Base-by-base conservation (phyloP, 2,797 vertebrate genomes). In the Phoxinus dragarum region DNA sequence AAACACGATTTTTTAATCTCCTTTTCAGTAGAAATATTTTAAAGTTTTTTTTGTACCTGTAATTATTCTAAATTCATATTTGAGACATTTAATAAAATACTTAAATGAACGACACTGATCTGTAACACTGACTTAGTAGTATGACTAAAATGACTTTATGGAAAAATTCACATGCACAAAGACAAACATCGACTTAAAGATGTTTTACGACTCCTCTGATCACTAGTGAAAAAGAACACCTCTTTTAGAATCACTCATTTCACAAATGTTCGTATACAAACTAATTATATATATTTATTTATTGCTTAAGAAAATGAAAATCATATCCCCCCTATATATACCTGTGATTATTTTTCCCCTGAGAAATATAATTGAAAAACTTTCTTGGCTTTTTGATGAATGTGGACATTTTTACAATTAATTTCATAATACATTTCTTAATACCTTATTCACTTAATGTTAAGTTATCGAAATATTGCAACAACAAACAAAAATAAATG, bases 1-100 rank as follows among this genome's bases (percentile, higher is more conserved):
- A 87, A 78, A 88, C 76, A 19, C 76, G 85, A 86, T 64, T 78
- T 19, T 68, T 52, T 82, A 21, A 36, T 68, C 61, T 36, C 7
- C 59, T 42, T 78, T 78, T 31, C 9, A 21, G 38, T 44, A 1
- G 9, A 78, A 64, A 77, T 59, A 77, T 38, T 23, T 71, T 3
- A 3, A 40, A 40, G 17, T n/a, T n/a, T 0, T 59, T 27, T 19
- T 78, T 27, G 4, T 17, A 3, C 5, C 8, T 27, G 74, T 38
- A 56, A 5, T n/a, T 56, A 3, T 61, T 78, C 4, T 0, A 42
- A 42, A 61, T 78, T 64, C 2, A 16, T 2, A 19, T 61, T 27
- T 17, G 21, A 54, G 49, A 23, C 23, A 56, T 76, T 76, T 2
- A 38, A 56, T 38, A 4, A 38, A 42, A 78, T 27, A 11, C n/a